Base-by-base conservation (phyloP, 1,140 invertebrate genomes). In the Orius insidiosus region DNA sequence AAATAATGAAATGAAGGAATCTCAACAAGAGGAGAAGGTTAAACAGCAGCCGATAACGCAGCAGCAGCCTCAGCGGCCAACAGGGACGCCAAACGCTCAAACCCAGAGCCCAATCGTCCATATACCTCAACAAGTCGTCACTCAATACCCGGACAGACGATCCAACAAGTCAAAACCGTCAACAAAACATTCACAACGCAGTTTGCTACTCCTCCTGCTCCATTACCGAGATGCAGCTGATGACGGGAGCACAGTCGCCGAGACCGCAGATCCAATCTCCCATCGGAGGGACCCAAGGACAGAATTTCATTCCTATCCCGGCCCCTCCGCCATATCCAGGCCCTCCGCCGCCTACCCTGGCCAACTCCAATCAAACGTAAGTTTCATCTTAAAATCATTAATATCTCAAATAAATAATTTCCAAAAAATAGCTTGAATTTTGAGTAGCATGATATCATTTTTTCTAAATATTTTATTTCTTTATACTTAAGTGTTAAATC, bases 301-400 rank as follows among this genome's bases (percentile, higher is more conserved):
- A 18, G 18, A 16, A 16, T 43, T 43, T 31, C 41, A 43, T 43
- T 11, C 41, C 19, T n/a, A 43, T 43, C 8, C 19, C 72, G 5
- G 71, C 70, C 3, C 74, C 74, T 11, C 75, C 75, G 19, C 75
- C 75, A 19, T 70, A 71, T 58, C 69, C 69, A 6, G 69, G 68
- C 18, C 71, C 69, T 15, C 75, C 73, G 10, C 75, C 75, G 18
- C 76, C 76, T 77, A 76, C 62, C 75, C 76, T 42, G 73, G 70
- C 74, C 64, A 74, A 73, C 9, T 45, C 31, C 44, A 45, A 24
- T 35, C 11, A 31, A 35, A 16, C 7, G 49, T 36, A 38, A 40
- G 38, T 39, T 13, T 36, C 36, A 48, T 13, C 24, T 46, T 14
- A 24, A 24, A 24, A 24, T 24, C 24, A 24, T n/a, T n/a, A n/a